Base-by-base conservation (phyloP, 1,140 invertebrate genomes). In the Drosophila carrolli region DNA sequence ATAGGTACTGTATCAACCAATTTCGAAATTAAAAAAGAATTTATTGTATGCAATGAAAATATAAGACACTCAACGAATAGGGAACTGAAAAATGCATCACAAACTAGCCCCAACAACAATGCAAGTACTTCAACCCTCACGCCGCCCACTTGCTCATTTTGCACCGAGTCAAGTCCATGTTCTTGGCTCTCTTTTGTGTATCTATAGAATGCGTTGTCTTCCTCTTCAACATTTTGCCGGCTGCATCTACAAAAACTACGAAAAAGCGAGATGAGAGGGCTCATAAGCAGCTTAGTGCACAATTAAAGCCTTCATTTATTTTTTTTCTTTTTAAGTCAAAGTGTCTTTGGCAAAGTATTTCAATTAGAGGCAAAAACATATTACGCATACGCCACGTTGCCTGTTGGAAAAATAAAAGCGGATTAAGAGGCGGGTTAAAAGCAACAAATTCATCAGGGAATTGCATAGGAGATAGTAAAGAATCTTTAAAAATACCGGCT, bases 91-190 rank as follows among this genome's bases (percentile, higher is more conserved):
- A 48, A 57, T 46, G n/a, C 51, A 58, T 32, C 35, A 76, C 61
- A 47, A 63, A 59, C 78, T 72, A 40, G 66, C 66, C 53, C 65
- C 46, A 57, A 55, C 63, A 84, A 83, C 59, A 75, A 67, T 80
- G 76, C 70, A 65, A 62, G 44, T 73, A 62, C 37, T 50, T 50
- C 41, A 48, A 44, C 35, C 55, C 14, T 29, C 41, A 27, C 38
- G 29, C 51, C 37, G 2, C 72, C 65, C 60, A 37, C 29, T 68
- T 44, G 59, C 37, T 50, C 48, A 65, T 68, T 46, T 54, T 54
- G 38, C 63, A 75, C 32, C 47, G 75, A 82, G 75, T 77, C 82
- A 86, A 85, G 78, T 71, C 56, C 66, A 65, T 58, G 57, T 77
- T 73, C 73, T 80, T 73, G 51, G 62, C 56, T 68, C 68, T 71